Evolutionary conservation across 2,113 vertebrate species (phyloP).

Genomic region (Nanger granti): DNA sequence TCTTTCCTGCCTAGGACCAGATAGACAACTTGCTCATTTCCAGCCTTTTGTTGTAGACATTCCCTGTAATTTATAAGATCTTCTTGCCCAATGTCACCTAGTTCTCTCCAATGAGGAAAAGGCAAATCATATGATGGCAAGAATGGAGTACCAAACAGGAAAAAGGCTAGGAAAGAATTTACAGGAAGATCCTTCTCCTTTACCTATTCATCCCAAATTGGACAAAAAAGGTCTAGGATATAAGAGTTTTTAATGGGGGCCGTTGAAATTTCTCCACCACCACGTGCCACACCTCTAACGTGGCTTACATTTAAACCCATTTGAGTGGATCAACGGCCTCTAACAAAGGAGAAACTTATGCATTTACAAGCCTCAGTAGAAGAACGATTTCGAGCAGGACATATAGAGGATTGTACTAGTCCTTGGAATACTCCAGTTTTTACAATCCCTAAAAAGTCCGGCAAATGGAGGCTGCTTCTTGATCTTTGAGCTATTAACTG

Average conservation of each 20-base stretch:
- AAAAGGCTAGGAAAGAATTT: not conserved
- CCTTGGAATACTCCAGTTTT: not conserved
- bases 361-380: not conserved
- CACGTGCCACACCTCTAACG: rapidly evolving
- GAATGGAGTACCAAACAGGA: not conserved
- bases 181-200: not conserved
- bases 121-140: not conserved
- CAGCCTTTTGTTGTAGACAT: not conserved
- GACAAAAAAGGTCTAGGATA: not conserved
- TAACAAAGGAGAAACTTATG: not conserved
- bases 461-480: not conserved
- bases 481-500: not conserved
- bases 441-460: rapidly evolving
- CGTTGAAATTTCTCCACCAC: not conserved
- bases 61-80: not conserved
- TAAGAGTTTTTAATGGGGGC: not conserved
- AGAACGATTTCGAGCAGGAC: not conserved
- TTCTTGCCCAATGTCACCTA: not conserved
- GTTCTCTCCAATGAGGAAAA: not conserved
- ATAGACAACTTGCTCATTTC: not conserved
- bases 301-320: not conserved
- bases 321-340: not conserved
- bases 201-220: not conserved
- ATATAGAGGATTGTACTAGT: not conserved
- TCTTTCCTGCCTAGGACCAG: not conserved